Percentiles rank a stretch among this genome's conserved stretches.
Conservation (phyloP, 2,113 vertebrate species). For the Bagarius yarrelli region DNA sequence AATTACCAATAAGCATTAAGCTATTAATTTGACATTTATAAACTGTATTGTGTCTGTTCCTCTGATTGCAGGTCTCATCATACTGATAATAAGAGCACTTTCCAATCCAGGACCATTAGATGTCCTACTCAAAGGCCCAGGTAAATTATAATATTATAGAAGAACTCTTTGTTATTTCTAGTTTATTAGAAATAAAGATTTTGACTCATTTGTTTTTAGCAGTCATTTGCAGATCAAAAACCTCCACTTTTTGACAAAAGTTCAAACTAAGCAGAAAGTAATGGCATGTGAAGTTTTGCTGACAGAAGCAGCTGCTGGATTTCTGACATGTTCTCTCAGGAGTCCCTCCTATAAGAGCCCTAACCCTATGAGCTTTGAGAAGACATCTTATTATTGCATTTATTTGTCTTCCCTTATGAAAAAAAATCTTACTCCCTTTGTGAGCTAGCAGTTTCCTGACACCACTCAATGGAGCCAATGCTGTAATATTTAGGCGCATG, state of each 20-base stretch:
- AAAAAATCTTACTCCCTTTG: conserved; percentile 24
- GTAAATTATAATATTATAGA: too few species aligned
- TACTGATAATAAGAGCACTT: conserved; percentile 80
- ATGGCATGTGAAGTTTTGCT: conserved; percentile 79
- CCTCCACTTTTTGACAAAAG: conserved; percentile 70
- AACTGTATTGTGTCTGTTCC: conserved; percentile 11
- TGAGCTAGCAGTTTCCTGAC: conserved; percentile 28
- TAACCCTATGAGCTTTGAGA: conserved; percentile 58
- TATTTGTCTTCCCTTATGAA: conserved; percentile 50
- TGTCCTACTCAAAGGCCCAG: conserved; percentile 88
- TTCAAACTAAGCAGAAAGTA: conserved; percentile 76
- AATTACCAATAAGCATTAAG: background rate
- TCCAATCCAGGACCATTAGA: conserved; percentile 78
- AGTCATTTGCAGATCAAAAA: conserved; percentile 52
- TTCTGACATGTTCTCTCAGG: conserved; percentile 61
- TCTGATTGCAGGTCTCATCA: conserved; percentile 81
- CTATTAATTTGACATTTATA: background rate
- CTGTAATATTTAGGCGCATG: conserved; percentile 7
- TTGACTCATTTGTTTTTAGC: conserved; percentile 27
- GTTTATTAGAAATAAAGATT: conserved; percentile 38
- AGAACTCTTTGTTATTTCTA: conserved; percentile 26
- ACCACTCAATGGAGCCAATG: conserved; percentile 25
- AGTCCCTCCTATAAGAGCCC: conserved; percentile 58
- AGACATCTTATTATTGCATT: conserved; percentile 68
- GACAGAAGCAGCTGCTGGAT: conserved; percentile 72